Evolutionary conservation across 2,113 vertebrate species (phyloP).

Genomic region (Ammodytes dubius): DNA sequence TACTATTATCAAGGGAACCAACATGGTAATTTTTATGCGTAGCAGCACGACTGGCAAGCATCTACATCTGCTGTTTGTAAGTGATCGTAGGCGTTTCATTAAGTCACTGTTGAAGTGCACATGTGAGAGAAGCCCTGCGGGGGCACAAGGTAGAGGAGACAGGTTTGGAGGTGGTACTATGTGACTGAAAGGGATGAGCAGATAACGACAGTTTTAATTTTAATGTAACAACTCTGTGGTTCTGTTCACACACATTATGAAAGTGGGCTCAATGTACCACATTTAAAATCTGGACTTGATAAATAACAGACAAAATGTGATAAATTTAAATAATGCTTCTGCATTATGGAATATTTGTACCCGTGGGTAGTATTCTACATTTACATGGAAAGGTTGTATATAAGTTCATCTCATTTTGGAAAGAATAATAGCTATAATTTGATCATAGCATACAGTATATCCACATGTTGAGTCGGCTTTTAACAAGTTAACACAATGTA

Average conservation of each 20-base stretch:
- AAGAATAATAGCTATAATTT: background rate
- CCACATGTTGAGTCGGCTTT: background rate
- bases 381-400: background rate
- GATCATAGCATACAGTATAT: background rate
- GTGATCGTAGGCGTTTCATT: conserved; percentile 72
- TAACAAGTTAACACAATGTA: background rate
- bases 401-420: background rate
- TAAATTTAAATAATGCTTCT: background rate
- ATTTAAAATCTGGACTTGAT: conserved; percentile 43
- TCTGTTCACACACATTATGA: conserved; percentile 62
- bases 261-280: conserved; percentile 55
- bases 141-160: conserved; percentile 58
- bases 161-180: conserved; percentile 58
- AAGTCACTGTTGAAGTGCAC: conserved; percentile 62
- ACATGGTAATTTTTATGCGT: conserved; percentile 53
- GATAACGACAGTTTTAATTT: conserved; percentile 61
- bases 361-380: too few species aligned
- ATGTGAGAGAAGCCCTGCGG: conserved; percentile 61
- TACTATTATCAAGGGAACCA: conserved; percentile 50
- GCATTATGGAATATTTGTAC: background rate
- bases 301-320: conserved; percentile 15
- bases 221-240: conserved; percentile 32
- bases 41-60: conserved; percentile 59
- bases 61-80: conserved; percentile 64
- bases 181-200: conserved; percentile 59